phyloP scores from a whole-genome alignment of 2,797 vertebrate species.

The Aulostomus chinensis region DNA sequence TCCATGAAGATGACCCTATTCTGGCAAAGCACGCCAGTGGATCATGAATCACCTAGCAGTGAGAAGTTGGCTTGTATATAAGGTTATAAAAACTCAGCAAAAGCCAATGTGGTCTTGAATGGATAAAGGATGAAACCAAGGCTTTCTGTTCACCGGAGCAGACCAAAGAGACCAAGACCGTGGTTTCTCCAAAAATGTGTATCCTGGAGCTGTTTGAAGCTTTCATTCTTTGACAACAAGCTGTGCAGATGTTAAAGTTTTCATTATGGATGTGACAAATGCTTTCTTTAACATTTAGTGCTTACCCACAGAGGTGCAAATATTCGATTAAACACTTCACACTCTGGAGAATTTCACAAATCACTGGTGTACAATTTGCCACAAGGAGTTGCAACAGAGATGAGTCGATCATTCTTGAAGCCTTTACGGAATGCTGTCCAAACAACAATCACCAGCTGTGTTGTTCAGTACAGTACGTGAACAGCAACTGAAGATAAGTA shows the following conservation, averaged over 20 bases:
- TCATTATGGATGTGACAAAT: conserved; percentile 22
- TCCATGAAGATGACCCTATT: conserved; percentile 51
- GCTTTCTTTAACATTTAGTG: conserved; percentile 1
- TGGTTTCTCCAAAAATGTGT: not conserved
- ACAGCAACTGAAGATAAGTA: not conserved
- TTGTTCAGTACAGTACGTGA: not conserved
- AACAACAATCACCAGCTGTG: conserved; percentile 4
- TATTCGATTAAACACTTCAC: conserved; percentile 59
- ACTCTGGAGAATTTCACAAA: conserved; percentile 48
- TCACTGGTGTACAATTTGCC: conserved; percentile 32
- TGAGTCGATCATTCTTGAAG: conserved; percentile 26
- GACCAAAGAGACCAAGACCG: too few species aligned
- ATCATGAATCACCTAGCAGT: conserved; percentile 64
- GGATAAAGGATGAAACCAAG: conserved; percentile 26
- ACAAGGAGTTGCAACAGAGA: conserved; percentile 20
- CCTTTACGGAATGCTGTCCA: conserved; percentile 12
- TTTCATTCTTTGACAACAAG: not conserved
- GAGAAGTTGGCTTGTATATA: conserved; percentile 47
- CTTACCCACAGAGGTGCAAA: conserved; percentile 41
- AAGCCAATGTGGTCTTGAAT: conserved; percentile 23
- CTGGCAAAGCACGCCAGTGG: conserved; percentile 43
- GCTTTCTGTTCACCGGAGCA: conserved; percentile 19
- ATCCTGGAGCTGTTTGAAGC: conserved; percentile 17
- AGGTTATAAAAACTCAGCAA: conserved; percentile 49
- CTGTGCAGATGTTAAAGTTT: conserved; percentile 11